phyloP scores from a whole-genome alignment of 1,140 invertebrate genomes.

The Drosophila sturtevanti region DNA sequence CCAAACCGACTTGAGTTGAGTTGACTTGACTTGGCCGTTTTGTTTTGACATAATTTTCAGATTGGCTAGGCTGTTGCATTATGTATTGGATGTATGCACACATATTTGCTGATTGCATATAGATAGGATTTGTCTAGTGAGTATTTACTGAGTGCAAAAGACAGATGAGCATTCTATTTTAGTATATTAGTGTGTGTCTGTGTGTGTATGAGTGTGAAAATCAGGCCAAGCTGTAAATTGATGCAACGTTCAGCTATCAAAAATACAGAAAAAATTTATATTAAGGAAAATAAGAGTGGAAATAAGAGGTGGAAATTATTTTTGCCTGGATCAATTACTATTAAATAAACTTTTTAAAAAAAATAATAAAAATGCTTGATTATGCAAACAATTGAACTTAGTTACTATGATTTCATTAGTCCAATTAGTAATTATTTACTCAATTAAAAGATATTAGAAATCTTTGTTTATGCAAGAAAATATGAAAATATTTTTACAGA shows the following conservation, averaged over 20 bases:
- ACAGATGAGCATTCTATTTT: constrained; percentile 13
- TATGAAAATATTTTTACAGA: too few relatives aligned
- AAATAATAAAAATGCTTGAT: too few relatives aligned
- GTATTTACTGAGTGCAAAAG: constrained; percentile 49
- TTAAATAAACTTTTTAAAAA: too few relatives aligned
- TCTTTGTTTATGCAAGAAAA: too few relatives aligned
- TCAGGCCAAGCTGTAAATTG: not conserved
- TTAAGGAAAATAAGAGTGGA: too few relatives aligned
- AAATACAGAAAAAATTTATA: too few relatives aligned
- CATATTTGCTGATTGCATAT: constrained; percentile 79
- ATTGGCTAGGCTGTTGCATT: constrained; percentile 54
- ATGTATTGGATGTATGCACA: constrained; percentile 46
- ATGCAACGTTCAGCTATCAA: not conserved
- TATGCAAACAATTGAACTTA: too few relatives aligned
- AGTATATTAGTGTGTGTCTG: constrained; percentile 5
- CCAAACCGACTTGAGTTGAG: constrained; percentile 34
- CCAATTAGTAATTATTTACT: too few relatives aligned
- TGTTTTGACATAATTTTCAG: constrained; percentile 77
- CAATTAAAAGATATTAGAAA: too few relatives aligned
- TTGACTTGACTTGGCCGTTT: constrained; percentile 63
- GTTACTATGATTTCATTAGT: too few relatives aligned
- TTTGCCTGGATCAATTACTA: too few relatives aligned
- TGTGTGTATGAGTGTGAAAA: not conserved
- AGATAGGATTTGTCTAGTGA: constrained; percentile 65
- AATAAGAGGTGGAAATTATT: too few relatives aligned